Conservation (phyloP, 1,140 invertebrate species). For the Acromyrmex echinatior region DNA sequence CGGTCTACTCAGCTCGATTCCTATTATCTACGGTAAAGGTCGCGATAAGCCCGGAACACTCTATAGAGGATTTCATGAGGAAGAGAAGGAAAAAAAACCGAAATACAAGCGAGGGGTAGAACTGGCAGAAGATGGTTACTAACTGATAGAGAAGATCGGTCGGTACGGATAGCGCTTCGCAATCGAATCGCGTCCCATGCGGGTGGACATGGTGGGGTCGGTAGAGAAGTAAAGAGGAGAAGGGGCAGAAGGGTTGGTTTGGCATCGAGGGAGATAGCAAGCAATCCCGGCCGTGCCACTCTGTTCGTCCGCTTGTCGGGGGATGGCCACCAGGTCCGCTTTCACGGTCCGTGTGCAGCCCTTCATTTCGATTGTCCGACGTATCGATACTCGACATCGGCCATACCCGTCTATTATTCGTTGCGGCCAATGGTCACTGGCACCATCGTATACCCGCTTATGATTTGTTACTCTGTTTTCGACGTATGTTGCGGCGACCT, state of each 20-base stretch:
- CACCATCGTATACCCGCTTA: constrained; percentile 68
- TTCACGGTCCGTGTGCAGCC: constrained; percentile 80
- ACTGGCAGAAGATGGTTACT: constrained; percentile 45
- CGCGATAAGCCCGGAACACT: constrained; percentile 26
- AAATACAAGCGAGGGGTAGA: constrained; percentile 5
- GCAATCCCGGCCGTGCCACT: constrained; percentile 76
- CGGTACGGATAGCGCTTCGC: constrained; percentile 79
- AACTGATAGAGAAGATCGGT: constrained; percentile 64
- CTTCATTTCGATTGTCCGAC: constrained; percentile 83
- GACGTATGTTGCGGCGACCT: constrained; percentile 75
- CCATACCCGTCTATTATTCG: constrained; percentile 83
- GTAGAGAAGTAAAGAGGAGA: constrained; percentile 3
- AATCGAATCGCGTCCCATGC: constrained; percentile 81
- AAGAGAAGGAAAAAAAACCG: constrained; percentile 53
- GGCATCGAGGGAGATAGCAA: constrained; percentile 69
- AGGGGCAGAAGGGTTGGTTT: constrained; percentile 36
- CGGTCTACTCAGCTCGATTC: not conserved
- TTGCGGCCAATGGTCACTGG: constrained; percentile 81
- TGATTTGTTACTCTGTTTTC: constrained; percentile 84
- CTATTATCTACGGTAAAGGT: constrained; percentile 23
- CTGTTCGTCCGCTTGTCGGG: constrained; percentile 52
- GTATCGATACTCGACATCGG: constrained; percentile 82
- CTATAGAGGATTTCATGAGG: constrained; percentile 30
- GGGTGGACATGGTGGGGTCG: constrained; percentile 43
- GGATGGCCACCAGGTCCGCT: constrained; percentile 68